Evolutionary conservation across 2,888 invertebrate genomes (phyloP).

Genomic region (Melanostoma mellinum): DNA sequence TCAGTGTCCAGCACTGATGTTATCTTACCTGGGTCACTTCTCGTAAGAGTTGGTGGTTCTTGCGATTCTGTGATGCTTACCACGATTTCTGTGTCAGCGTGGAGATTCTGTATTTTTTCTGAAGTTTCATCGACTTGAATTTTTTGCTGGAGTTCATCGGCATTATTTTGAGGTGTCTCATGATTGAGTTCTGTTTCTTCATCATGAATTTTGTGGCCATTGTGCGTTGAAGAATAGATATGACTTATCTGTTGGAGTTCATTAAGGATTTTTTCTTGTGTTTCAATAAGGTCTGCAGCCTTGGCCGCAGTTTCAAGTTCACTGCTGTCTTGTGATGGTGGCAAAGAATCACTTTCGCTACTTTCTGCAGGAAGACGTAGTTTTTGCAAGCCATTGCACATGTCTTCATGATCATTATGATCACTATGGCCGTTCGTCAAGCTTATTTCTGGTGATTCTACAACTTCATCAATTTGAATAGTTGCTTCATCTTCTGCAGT

Average conservation of each 20-base stretch:
- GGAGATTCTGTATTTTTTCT: slow-evolving; percentile 12
- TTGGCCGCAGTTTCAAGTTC: slow-evolving; percentile 25
- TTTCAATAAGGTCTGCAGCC: slow-evolving; percentile 63
- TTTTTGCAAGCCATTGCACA: slow-evolving; percentile 17
- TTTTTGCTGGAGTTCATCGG: slow-evolving; percentile 3
- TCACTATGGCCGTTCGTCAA: slow-evolving; percentile 75
- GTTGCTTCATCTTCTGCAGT: slow-evolving; percentile 70
- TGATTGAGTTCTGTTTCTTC: slow-evolving; percentile 25
- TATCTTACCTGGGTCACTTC: slow-evolving; percentile 47
- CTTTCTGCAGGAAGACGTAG: slow-evolving; percentile 39
- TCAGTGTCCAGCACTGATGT: slow-evolving; percentile 78
- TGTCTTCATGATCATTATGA: slow-evolving; percentile 30
- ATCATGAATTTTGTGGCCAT: slow-evolving; percentile 32
- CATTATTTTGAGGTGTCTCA: slow-evolving; percentile 16
- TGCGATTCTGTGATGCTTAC: slow-evolving; percentile 22
- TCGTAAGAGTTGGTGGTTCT: background rate
- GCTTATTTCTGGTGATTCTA: slow-evolving; percentile 51
- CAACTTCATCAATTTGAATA: slow-evolving; percentile 71
- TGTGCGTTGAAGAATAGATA: slow-evolving; percentile 5
- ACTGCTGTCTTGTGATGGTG: slow-evolving; percentile 71
- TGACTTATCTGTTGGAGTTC: slow-evolving; percentile 78
- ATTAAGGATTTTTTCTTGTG: slow-evolving; percentile 78
- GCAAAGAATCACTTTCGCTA: slow-evolving; percentile 74
- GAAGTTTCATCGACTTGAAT: background rate
- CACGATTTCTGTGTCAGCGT: slow-evolving; percentile 1